Evolutionary conservation across 2,797 vertebrate species (phyloP), one percentile per base, ranked within the genome.

Genomic region (Gouania willdenowi): DNA sequence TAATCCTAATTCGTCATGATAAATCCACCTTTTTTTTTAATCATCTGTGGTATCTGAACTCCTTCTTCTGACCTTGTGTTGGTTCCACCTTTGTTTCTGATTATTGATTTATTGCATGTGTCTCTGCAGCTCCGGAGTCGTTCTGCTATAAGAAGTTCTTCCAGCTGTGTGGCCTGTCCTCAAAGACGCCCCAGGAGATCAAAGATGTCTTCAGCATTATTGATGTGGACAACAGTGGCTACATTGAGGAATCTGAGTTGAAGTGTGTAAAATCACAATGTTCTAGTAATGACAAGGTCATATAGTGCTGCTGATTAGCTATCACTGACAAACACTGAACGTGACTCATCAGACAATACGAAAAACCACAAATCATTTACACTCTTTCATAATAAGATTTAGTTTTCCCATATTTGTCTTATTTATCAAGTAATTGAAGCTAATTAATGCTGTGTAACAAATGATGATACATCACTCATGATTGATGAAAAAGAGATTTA

Each of bases 121-220:
- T 41, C 8, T 59, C 67, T 84, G 55, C 78, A 98, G 97, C 91
- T 74, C 92, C 92, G 45, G 92, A 94, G 60, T 89, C 93, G 43
- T 99, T 98, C 77, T 88, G 85, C 82, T 86, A 89, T 82, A 97
- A 94, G 78, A 97, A 92, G 87, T 99, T 98, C 83, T 98, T 97
- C 86, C 81, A 93, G 83, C 81, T 93, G 32, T 95, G 90, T 31
- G 97, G 97, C 43, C 87, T 99, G 65, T 88, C 91, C 63, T 88
- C 93, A 65, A 98, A 95, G 87, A 92, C 87, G 0, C 87, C 90
- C 36, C 72, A 89, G 55, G 92, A 98, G 77, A 60, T 99, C 63
- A 92, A 91, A 79, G 87, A 94, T 6, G 90, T 96, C 57, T 99
- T 98, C 74, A 73, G 75, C 57, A 84, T 94, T 58, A 83, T 99